phyloP scores from a whole-genome alignment of 2,888 invertebrate species.

The Meta bourneti region DNA sequence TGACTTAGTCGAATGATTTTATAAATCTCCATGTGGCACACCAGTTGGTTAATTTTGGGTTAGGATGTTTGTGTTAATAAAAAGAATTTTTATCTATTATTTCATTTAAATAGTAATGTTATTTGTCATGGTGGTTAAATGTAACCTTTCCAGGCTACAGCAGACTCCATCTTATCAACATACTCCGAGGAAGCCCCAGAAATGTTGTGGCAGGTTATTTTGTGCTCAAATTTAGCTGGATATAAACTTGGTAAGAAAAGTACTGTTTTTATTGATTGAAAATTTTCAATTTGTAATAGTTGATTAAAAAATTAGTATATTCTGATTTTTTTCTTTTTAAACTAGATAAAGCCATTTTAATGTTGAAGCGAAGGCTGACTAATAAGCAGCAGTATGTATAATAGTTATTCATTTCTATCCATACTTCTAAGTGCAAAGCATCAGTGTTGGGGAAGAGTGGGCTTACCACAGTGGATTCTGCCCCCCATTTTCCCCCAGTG shows the following conservation, averaged over 20 bases:
- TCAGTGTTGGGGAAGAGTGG: too few relatives aligned
- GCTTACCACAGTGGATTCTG: too few relatives aligned
- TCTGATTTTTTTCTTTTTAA: slow-evolving; percentile 20
- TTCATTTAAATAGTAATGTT: not conserved
- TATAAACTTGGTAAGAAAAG: slow-evolving; percentile 67
- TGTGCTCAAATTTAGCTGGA: slow-evolving; percentile 66
- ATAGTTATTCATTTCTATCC: too few relatives aligned
- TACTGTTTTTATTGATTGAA: not conserved
- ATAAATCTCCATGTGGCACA: too few relatives aligned
- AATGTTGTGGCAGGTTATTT: slow-evolving; percentile 69
- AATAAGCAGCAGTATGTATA: slow-evolving; percentile 72
- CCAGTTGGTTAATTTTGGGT: too few relatives aligned
- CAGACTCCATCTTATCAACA: slow-evolving; percentile 66
- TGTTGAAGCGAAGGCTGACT: slow-evolving; percentile 70
- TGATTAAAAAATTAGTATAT: not conserved
- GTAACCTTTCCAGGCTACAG: slow-evolving; percentile 38
- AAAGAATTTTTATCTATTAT: too few relatives aligned
- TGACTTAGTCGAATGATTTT: too few relatives aligned
- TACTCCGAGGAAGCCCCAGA: slow-evolving; percentile 73
- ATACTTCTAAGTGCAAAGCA: too few relatives aligned
- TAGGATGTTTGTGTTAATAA: too few relatives aligned
- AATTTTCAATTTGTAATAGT: not conserved
- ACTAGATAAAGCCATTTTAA: slow-evolving; percentile 71
- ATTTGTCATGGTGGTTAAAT: too few relatives aligned
- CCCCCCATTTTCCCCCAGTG: too few relatives aligned